These are phyloP conservation scores for Arion vulgaris DNA, from an alignment of 1,140 invertebrate species.

Conservation along the genomic window DNA sequence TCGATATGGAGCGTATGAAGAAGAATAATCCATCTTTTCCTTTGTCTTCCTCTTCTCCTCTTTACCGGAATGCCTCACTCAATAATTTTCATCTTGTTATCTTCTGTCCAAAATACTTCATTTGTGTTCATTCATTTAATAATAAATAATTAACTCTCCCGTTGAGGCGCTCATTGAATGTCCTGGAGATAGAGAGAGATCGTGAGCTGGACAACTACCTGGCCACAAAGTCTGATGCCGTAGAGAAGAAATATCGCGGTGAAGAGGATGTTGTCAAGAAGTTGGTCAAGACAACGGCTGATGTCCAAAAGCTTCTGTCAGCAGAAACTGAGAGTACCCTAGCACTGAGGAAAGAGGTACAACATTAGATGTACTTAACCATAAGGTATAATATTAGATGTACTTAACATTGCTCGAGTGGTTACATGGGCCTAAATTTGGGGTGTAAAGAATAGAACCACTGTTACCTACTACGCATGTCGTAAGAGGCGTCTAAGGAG, in stretches of 20 bases:
- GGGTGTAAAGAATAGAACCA: no score
- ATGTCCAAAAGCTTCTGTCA: background rate
- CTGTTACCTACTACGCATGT: no score
- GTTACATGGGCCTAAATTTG: no score
- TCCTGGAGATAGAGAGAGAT: conserved; percentile 23
- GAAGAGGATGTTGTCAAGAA: conserved; percentile 28
- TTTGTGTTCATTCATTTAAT: no score
- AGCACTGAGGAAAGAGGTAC: conserved; percentile 7
- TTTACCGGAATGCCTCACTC: no score
- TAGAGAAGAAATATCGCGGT: conserved; percentile 17
- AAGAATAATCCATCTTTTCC: no score
- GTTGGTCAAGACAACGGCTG: conserved; percentile 31
- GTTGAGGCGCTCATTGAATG: background rate
- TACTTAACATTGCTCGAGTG: background rate
- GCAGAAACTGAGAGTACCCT: conserved; percentile 1
- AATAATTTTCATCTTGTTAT: no score
- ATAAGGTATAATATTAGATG: no score
- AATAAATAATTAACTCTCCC: background rate
- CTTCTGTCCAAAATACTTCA: no score
- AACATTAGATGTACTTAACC: background rate
- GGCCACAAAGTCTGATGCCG: conserved; percentile 30
- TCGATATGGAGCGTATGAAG: no score
- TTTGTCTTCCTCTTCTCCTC: no score
- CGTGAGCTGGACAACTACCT: conserved; percentile 34
- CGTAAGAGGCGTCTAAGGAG: no score